Evolutionary conservation across 2,888 invertebrate genomes (phyloP), one percentile per base, ranked within the genome.

Genomic region (Tetanocera ferruginea): DNA sequence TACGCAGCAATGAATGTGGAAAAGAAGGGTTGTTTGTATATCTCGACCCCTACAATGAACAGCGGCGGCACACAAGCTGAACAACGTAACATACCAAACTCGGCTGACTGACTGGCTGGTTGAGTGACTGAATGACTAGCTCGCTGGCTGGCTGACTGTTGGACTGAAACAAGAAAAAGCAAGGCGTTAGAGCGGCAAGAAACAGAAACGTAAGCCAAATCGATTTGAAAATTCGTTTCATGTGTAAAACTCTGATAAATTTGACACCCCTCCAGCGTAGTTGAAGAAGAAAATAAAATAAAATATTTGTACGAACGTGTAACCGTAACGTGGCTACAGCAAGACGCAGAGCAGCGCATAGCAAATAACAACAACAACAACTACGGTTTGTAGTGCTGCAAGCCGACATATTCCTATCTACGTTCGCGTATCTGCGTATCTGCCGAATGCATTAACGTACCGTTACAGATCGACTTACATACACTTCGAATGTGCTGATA

Each of bases 191-290:
- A 31, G 28, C 25, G n/a, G 57, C 9, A 60, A 28, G 57, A 9
- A 52, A 52, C 8, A n/a, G 3, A n/a, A 60, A 60, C 57, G 31
- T n/a, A 64, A 31, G 81, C 60, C 81, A 83, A 86, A 87, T 86
- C 86, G 86, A 86, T 86, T 86, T 87, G 84, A 83, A 81, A 84
- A 86, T 87, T 86, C 86, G 87, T 86, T 87, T 86, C 86, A 83
- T 84, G 79, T 85, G 86, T 84, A 84, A 87, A 86, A 86, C 84
- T 85, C 86, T 86, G 86, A 85, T 86, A 85, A 86, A 86, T 67
- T 74, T 64, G 19, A 64, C 72, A 70, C 71, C 71, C 55, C 55
- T 34, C 64, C 31, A 66, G 19, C 25, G 55, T 55, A 55, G 19
- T 55, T 31, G 28, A 28, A 11, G 17, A 23, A 6, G 23, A 25